Percentiles rank a stretch among this genome's conserved stretches.
Conservation (phyloP, 2,888 invertebrate genomes). For the Acronicta aceris region DNA sequence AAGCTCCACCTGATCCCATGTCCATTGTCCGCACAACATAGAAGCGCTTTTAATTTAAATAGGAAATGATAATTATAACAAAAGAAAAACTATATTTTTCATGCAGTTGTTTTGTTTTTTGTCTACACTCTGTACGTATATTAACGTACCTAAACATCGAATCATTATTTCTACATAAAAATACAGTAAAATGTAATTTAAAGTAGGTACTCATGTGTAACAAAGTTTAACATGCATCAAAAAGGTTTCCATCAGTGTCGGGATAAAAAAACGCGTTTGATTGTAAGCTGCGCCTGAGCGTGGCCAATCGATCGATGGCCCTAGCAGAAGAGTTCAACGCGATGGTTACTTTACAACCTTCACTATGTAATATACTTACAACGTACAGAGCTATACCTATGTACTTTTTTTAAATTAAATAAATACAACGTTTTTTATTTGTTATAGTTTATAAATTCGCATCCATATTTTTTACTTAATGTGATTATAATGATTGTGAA, state of each 20-base stretch:
- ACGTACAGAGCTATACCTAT: not conserved
- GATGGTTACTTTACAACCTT: constrained; percentile 50
- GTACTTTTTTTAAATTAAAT: too few species aligned
- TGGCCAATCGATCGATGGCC: constrained; percentile 84
- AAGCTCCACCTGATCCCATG: not conserved
- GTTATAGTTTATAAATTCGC: too few species aligned
- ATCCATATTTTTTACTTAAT: too few species aligned
- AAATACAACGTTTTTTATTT: too few species aligned
- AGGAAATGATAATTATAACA: too few species aligned
- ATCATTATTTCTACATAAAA: not conserved
- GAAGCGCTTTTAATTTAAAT: too few species aligned
- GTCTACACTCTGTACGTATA: too few species aligned
- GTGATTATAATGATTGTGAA: too few species aligned
- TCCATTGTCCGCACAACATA: too few species aligned
- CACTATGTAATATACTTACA: constrained; percentile 18
- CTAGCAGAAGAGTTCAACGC: constrained; percentile 82
- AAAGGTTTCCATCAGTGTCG: constrained; percentile 39
- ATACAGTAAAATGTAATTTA: constrained; percentile 6
- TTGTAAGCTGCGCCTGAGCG: constrained; percentile 71
- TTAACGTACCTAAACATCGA: too few species aligned
- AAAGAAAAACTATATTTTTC: too few species aligned
- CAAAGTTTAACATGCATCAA: constrained; percentile 35
- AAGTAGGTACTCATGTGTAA: constrained; percentile 17
- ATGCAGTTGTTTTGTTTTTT: too few species aligned
- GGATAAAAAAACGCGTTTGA: constrained; percentile 68